Conservation (phyloP, 2,888 invertebrate genomes). For the Tuta absoluta region DNA sequence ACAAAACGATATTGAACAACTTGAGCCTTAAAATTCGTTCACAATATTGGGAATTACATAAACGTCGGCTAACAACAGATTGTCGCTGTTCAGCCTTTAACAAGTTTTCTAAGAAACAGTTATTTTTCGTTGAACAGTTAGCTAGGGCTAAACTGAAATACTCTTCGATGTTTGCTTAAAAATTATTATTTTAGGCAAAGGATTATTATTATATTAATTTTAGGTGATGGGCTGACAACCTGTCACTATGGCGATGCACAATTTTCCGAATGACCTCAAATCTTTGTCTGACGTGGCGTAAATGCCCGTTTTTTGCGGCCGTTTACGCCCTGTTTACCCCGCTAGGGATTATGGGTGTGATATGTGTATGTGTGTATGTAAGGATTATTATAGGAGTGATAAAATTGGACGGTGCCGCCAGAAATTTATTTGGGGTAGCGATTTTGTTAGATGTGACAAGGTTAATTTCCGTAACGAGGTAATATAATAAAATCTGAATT, state of each 20-base stretch:
- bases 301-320: too few relatives aligned
- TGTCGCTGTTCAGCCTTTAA: not conserved
- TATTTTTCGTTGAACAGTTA: slow-evolving; percentile 7
- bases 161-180: not conserved
- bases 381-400: not conserved
- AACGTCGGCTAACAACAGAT: slow-evolving; percentile 2
- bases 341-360: too few relatives aligned
- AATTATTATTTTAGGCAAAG: too few relatives aligned
- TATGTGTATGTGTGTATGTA: too few relatives aligned
- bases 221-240: too few relatives aligned
- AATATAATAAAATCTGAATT: not conserved
- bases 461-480: not conserved
- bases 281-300: too few relatives aligned
- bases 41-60: slow-evolving; percentile 14
- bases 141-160: not conserved
- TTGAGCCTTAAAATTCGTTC: not conserved
- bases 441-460: not conserved
- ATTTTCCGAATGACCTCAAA: too few relatives aligned
- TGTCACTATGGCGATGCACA: too few relatives aligned
- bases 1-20: slow-evolving; percentile 8
- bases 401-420: not conserved
- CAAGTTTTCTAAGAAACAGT: slow-evolving; percentile 22
- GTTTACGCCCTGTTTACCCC: too few relatives aligned
- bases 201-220: too few relatives aligned
- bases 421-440: not conserved